Base-by-base conservation (phyloP, 2,797 vertebrate genomes). In the Aphelocoma californica region DNA sequence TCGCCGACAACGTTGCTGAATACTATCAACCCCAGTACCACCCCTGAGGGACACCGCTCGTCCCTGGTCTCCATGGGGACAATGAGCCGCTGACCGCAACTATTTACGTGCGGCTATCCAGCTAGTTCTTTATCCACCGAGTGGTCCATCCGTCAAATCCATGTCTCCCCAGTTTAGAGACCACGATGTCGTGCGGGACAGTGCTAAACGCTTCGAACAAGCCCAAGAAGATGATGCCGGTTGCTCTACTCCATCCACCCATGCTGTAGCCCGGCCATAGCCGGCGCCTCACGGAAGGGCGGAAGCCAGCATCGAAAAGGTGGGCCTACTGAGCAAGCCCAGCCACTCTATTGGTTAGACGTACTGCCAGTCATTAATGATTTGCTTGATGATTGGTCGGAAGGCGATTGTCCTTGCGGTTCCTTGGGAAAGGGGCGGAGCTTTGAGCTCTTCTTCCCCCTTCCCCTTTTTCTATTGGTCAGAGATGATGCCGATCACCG, bases 301-400 rank as follows among this genome's bases (percentile, higher is more conserved):
- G 83, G 92, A 86, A 79, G 66, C 2, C 18, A 6, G 73, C 8
- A 18, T 1, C 23, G 10, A 47, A 18, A 11, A 8, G 84, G 81
- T 0, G 74, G 89, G 51, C 4, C 42, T 7, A 81, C 4, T 6
- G 14, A 1, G 17, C 2, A 6, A 12, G 0, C 0, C 0, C 2
- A 0, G 36, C 19, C 4, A 25, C 47, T 2, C 12, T 2, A 91
- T 50, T 95, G 45, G 92, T 1, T 2, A 4, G 0, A 0, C 0
- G 0, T 0, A 0, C 31, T 61, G 94, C 32, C 89, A 87, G 36
- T 96, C 58, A 8, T 1, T 3, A 1, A 1, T 1, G 6, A 0
- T 4, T 3, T 8, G 13, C 4, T 12, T 21, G 28, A 0, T 85
- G 78, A 96, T 70, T 93, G 95, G 91, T 4, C 3, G 2, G 4